Conservation (phyloP, 1,140 invertebrate genomes). For the Lasaia peninsularis region DNA sequence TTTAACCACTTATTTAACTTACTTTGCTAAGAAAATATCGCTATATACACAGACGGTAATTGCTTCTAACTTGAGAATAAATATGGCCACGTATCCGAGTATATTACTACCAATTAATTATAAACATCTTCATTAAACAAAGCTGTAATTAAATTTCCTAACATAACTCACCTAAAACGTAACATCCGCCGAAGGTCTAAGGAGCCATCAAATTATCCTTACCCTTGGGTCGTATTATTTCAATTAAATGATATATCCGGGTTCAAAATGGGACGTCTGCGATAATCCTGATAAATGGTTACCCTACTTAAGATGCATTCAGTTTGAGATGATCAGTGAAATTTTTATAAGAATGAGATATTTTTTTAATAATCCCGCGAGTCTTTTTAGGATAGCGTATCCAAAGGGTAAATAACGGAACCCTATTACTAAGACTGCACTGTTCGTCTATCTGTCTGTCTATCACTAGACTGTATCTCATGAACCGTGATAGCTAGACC, state of each 20-base stretch:
- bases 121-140: neutral
- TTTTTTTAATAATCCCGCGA: too few species aligned
- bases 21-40: too few species aligned
- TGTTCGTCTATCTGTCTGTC: too few species aligned
- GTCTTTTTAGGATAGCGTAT: too few species aligned
- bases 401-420: too few species aligned
- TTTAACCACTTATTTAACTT: too few species aligned
- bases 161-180: neutral
- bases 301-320: conserved; percentile 12
- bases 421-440: too few species aligned
- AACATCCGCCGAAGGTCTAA: neutral
- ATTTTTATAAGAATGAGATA: neutral
- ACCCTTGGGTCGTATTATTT: conserved; percentile 5
- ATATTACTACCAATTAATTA: neutral
- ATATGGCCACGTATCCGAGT: too few species aligned
- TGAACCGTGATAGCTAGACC: too few species aligned
- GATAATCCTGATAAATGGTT: conserved; percentile 23
- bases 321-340: neutral
- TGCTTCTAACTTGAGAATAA: too few species aligned
- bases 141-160: neutral
- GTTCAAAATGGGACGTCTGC: neutral
- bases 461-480: too few species aligned
- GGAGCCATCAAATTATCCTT: conserved; percentile 1
- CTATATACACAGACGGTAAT: too few species aligned
- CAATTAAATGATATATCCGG: conserved; percentile 7